Conservation (phyloP, 1,140 invertebrate species). For the Rhagoletis pomonella region DNA sequence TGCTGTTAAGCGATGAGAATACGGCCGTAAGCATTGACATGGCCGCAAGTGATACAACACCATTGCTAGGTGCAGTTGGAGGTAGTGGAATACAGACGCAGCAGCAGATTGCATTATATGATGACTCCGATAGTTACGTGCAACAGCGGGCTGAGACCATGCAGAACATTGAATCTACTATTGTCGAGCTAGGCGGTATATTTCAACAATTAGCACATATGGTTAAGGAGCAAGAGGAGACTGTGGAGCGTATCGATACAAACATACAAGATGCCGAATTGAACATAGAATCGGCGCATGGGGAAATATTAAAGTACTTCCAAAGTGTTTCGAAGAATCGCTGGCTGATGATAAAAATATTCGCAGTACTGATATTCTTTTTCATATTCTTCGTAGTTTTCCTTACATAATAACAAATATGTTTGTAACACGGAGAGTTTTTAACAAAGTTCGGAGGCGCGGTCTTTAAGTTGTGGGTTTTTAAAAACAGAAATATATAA, state of each 20-base stretch:
- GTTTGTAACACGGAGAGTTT: neutral
- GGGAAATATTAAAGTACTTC: slow-evolving; percentile 98
- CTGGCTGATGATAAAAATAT: slow-evolving; percentile 99
- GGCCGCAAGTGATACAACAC: slow-evolving; percentile 73
- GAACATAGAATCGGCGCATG: slow-evolving; percentile 98
- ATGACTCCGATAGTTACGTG: slow-evolving; percentile 92
- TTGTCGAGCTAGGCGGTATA: slow-evolving; percentile 98
- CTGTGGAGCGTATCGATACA: slow-evolving; percentile 97
- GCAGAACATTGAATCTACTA: slow-evolving; percentile 99
- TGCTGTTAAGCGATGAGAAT: slow-evolving; percentile 79
- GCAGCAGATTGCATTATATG: slow-evolving; percentile 84
- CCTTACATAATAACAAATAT: slow-evolving; percentile 79
- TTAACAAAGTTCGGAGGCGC: neutral
- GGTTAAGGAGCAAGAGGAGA: slow-evolving; percentile 99
- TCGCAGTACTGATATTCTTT: slow-evolving; percentile 98
- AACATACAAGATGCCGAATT: slow-evolving; percentile 97
- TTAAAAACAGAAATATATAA: neutral
- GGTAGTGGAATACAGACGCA: slow-evolving; percentile 69
- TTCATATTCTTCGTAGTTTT: slow-evolving; percentile 99
- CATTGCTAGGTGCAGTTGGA: slow-evolving; percentile 59
- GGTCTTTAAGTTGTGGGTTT: slow-evolving; percentile 39
- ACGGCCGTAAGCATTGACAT: slow-evolving; percentile 87
- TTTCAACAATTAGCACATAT: slow-evolving; percentile 98
- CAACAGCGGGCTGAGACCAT: slow-evolving; percentile 96
- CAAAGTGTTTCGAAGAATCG: slow-evolving; percentile 97